Evolutionary conservation across 2,888 invertebrate genomes (phyloP).

Genomic region (Polymixis flavicincta): DNA sequence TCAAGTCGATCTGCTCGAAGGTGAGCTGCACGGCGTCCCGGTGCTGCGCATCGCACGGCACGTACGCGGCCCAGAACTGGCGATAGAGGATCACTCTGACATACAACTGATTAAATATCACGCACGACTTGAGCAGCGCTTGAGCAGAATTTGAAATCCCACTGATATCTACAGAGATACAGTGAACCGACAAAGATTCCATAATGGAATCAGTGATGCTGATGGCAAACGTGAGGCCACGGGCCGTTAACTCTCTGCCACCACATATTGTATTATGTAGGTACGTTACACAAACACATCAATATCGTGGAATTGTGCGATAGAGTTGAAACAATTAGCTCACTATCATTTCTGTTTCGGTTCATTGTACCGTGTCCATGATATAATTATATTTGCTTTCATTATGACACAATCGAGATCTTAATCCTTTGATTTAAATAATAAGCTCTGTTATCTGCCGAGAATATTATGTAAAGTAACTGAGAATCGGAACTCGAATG

Average conservation of each 20-base stretch:
- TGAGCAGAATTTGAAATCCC: constrained; percentile 77
- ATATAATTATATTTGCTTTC: constrained; percentile 58
- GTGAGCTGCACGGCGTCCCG: constrained; percentile 96
- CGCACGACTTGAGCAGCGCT: constrained; percentile 76
- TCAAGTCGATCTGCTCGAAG: constrained; percentile 96
- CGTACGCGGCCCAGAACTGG: constrained; percentile 97
- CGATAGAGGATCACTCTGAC: constrained; percentile 72
- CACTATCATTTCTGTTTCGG: constrained; percentile 70
- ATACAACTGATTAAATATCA: constrained; percentile 81
- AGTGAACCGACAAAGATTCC: constrained; percentile 72
- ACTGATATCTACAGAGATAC: constrained; percentile 60
- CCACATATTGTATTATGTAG: constrained; percentile 50
- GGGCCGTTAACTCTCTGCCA: constrained; percentile 61
- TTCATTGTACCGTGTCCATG: constrained; percentile 68
- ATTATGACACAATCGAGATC: constrained; percentile 26
- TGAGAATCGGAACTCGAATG: constrained; percentile 1
- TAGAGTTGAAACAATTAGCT: constrained; percentile 70
- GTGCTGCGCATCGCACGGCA: constrained; percentile 95
- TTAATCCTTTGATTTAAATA: constrained; percentile 28
- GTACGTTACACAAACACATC: constrained; percentile 61
- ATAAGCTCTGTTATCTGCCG: constrained; percentile 5
- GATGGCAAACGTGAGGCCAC: constrained; percentile 59
- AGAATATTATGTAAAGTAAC: constrained; percentile 25
- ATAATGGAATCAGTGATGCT: constrained; percentile 67
- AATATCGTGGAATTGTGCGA: constrained; percentile 66